A percentile compares a stretch with the other conserved stretches of the same genome.
Conservation (phyloP, 2,797 vertebrate genomes). For the Chloroceryle inda region DNA sequence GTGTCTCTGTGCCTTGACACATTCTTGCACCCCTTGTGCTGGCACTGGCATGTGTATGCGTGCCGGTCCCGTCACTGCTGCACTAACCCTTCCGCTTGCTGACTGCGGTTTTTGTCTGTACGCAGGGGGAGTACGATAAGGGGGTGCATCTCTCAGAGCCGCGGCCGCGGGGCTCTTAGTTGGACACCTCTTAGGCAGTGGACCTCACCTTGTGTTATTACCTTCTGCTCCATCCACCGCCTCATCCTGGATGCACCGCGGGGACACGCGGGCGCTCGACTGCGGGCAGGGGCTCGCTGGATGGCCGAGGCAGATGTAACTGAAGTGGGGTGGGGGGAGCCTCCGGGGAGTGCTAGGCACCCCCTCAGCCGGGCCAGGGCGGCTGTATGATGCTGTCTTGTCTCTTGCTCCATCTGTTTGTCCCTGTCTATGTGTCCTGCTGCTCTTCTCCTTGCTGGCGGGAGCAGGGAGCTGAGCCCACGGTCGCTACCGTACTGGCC, state of each 20-base stretch:
- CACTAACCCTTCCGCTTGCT: conserved; percentile 87
- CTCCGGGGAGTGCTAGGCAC: background rate
- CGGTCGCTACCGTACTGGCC: fast-evolving
- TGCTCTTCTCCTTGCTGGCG: conserved; percentile 36
- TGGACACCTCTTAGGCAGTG: conserved; percentile 78
- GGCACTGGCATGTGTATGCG: conserved; percentile 28
- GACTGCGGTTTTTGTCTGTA: conserved; percentile 89
- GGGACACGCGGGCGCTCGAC: conserved; percentile 59
- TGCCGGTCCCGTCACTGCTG: conserved; percentile 43
- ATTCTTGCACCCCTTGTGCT: background rate
- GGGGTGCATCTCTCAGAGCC: conserved; percentile 81
- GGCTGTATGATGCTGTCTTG: conserved; percentile 57
- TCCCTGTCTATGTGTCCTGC: conserved; percentile 58
- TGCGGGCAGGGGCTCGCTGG: conserved; percentile 41
- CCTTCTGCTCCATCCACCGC: conserved; percentile 79
- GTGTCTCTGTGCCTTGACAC: background rate
- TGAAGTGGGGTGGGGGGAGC: conserved; percentile 4
- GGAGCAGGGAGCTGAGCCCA: conserved; percentile 12
- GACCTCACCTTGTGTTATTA: conserved; percentile 84
- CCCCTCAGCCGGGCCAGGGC: conserved; percentile 25
- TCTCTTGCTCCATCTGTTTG: conserved; percentile 64
- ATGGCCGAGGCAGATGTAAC: conserved; percentile 17
- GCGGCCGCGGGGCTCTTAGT: conserved; percentile 79
- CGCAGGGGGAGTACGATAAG: conserved; percentile 88
- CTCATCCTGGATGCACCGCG: conserved; percentile 73